Base-by-base conservation (phyloP, 2,888 invertebrate genomes). In the Ichneumoninae sp. region DNA sequence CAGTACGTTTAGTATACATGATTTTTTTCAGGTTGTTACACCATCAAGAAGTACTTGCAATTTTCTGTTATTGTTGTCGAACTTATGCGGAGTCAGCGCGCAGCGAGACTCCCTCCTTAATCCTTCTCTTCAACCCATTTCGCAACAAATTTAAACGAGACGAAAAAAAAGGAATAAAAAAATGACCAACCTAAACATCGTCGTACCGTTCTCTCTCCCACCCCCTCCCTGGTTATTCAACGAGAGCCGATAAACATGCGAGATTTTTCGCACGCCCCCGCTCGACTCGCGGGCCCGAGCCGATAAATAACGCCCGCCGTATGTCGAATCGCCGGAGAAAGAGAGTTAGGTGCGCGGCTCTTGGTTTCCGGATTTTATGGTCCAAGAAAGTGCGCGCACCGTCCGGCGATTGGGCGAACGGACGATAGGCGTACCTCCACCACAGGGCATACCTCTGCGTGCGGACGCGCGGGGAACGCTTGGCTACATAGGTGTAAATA, bases 261-360 rank as follows among this genome's bases (percentile, higher is more conserved):
- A 70, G 63, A 81, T 84, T 84, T 84, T 81, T 81, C 84, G 74
- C 81, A 84, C 84, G 84, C 84, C 84, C 84, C 74, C 84, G 77
- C 80, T 36, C 81, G 63, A 57, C 71, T 66, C 66, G 52, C 66
- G 54, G 77, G 74, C 77, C 66, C 19, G 70, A 81, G 75, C 74
- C 70, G 75, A 84, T 84, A 84, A 84, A 84, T 78, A 78, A 80
- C 69, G 10, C 74, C 57, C 57, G 60, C 60, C 47, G 74, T 74
- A 22, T 66, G 66, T 74, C 81, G 81, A 74, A 74, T 69, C 47
- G 68, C 74, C 22, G 57, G 19, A 69, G 74, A 81, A 81, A 74
- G 68, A 81, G 68, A 71, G 44, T 26, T 50, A 77, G 68, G 16
- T 0, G 13, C 44, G 1, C 16, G 57, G 40, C 60, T 47, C 77